phyloP scores from a whole-genome alignment of 2,113 vertebrate genomes.

The Microtus ochrogaster region DNA sequence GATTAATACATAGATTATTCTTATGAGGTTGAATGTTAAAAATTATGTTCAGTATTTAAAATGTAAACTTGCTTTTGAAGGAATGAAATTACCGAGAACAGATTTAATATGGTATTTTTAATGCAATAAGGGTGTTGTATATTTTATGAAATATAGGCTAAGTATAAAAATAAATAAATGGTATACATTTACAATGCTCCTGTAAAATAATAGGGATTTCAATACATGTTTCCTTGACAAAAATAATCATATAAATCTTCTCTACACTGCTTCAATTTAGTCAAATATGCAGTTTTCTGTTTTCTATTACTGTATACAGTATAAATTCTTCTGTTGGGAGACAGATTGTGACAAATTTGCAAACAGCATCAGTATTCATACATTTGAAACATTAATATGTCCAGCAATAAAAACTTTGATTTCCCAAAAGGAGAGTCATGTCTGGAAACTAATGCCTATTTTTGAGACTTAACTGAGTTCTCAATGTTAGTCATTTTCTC shows the following conservation, averaged over 20 bases:
- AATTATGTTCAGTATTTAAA: constrained; percentile 75
- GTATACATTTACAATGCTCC: constrained; percentile 75
- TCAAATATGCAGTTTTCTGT: constrained; percentile 89
- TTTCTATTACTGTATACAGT: constrained; percentile 90
- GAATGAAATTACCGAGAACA: constrained; percentile 76
- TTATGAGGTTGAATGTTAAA: constrained; percentile 70
- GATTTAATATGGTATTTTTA: constrained; percentile 76
- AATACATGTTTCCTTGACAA: constrained; percentile 85
- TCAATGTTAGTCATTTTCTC: constrained; percentile 86
- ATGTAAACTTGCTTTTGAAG: constrained; percentile 72
- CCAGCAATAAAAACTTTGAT: constrained; percentile 89
- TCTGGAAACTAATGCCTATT: constrained; percentile 86
- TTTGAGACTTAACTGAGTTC: constrained; percentile 88
- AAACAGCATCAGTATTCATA: constrained; percentile 89
- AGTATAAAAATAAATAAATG: constrained; percentile 81
- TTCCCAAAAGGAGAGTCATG: constrained; percentile 88
- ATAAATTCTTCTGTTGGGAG: constrained; percentile 89
- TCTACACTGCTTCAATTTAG: constrained; percentile 87
- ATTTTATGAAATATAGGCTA: constrained; percentile 82
- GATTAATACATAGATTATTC: not conserved
- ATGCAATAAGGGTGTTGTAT: constrained; percentile 76
- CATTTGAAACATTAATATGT: constrained; percentile 90
- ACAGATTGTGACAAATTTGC: constrained; percentile 89
- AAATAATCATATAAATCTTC: constrained; percentile 88
- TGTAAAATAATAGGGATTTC: constrained; percentile 82